A percentile compares a stretch with the other conserved stretches of the same genome.
phyloP scores from a whole-genome alignment of 2,888 invertebrate species.

The Andrena praecox region DNA sequence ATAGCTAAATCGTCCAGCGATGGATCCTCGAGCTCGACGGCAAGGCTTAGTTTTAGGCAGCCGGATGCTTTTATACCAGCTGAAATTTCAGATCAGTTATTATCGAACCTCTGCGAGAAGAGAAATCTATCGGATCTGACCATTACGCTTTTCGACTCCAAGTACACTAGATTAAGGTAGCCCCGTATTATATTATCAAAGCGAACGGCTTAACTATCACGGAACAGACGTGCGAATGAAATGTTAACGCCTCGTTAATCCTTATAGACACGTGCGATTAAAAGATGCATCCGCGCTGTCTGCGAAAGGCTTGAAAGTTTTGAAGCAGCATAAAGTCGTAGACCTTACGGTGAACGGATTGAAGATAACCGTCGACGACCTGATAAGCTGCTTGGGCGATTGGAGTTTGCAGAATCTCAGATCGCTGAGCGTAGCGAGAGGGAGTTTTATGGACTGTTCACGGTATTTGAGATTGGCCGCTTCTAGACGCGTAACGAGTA shows the following conservation, averaged over 20 bases:
- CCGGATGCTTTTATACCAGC: constrained; percentile 87
- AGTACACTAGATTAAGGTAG: constrained; percentile 87
- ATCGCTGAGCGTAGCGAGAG: constrained; percentile 87
- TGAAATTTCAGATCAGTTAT: constrained; percentile 87
- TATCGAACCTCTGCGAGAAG: constrained; percentile 87
- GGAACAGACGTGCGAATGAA: neutral
- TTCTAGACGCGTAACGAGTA: neutral
- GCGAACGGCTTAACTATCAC: neutral
- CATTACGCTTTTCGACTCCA: constrained; percentile 87
- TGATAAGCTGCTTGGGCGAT: constrained; percentile 88
- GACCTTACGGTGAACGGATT: constrained; percentile 88
- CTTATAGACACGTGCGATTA: constrained; percentile 86
- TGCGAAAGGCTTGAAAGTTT: constrained; percentile 87
- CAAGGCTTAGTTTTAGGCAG: constrained; percentile 85
- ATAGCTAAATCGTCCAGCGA: constrained; percentile 48
- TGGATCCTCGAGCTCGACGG: constrained; percentile 61
- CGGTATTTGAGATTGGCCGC: constrained; percentile 80
- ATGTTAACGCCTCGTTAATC: constrained; percentile 25
- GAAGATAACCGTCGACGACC: constrained; percentile 87
- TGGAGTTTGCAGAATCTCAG: constrained; percentile 88
- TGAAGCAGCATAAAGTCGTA: constrained; percentile 88
- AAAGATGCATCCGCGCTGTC: constrained; percentile 87
- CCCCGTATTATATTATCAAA: neutral
- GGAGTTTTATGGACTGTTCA: constrained; percentile 88
- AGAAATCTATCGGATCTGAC: constrained; percentile 87